These are phyloP conservation scores for Thalassoma bifasciatum DNA, from an alignment of 2,113 vertebrate genomes.

Conservation along the genomic window DNA sequence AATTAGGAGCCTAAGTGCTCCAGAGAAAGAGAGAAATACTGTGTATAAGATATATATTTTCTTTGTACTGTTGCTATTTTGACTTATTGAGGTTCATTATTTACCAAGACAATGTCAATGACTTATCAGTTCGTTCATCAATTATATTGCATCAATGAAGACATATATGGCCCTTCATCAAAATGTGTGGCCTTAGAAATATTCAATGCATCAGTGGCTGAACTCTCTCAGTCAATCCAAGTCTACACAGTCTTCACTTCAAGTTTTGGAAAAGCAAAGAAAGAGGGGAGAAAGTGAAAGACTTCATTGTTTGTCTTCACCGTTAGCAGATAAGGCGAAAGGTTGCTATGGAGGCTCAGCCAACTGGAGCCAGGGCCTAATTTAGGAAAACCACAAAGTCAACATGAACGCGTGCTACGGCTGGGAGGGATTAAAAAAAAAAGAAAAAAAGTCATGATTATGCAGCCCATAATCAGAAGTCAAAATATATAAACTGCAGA, in stretches of 20 bases:
- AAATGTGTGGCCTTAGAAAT: too few relatives aligned
- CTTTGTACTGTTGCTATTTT: conserved; percentile 1
- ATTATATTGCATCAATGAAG: background rate
- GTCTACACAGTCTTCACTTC: conserved; percentile 51
- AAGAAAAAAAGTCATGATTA: conserved; percentile 87
- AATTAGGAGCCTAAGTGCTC: conserved; percentile 1
- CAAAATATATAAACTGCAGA: conserved; percentile 89
- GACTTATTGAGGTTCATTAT: background rate
- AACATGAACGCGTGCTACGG: conserved; percentile 92
- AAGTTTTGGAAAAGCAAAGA: conserved; percentile 79
- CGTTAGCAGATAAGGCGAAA: conserved; percentile 92
- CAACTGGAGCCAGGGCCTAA: conserved; percentile 94
- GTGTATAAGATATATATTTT: conserved; percentile 12
- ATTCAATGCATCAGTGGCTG: background rate
- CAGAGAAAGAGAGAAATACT: conserved; percentile 18
- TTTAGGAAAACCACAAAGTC: conserved; percentile 97
- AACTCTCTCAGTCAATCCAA: background rate
- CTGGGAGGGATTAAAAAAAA: conserved; percentile 74
- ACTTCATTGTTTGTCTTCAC: conserved; percentile 88
- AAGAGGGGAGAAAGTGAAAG: conserved; percentile 84
- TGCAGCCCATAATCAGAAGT: conserved; percentile 86
- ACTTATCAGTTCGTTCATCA: background rate
- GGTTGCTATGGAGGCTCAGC: conserved; percentile 91
- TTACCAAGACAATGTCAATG: background rate
- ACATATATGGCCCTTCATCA: too few relatives aligned